Evolutionary conservation across 2,797 vertebrate genomes (phyloP), one percentile per base, ranked within the genome.

Genomic region (Poeciliopsis gracilis): DNA sequence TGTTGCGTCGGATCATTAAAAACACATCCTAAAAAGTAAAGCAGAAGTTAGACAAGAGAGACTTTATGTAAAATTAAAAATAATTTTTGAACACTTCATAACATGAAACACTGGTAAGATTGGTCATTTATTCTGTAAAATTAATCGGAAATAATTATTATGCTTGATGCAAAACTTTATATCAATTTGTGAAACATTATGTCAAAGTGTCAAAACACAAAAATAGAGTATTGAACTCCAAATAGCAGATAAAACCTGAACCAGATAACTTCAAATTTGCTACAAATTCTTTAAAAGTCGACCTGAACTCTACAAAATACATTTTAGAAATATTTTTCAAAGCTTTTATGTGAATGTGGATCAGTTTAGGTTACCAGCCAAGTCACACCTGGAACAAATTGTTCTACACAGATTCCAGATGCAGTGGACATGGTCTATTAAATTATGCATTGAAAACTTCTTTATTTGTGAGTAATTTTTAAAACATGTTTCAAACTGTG

Each of bases 1-100:
- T 96, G 88, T 95, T 92, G 91, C 95, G 96, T 85, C 92, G 88
- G 82, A 94, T 94, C 96, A 96, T 96, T 83, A 96, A 84, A 89
- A 95, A 96, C 87, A 96, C 95, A 77, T 96, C 95, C 95, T 97
- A 77, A 30, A 23, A 51, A 72, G 55, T 12, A 72, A 72, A 75
- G 16, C 8, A 47, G 43, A 30, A 67, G 53, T 51, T 15, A 72
- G 10, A 77, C n/a, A 63, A 6, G 3, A 18, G 20, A n/a, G 38
- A 38, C 12, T 36, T 33, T 3, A 36, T 20, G 8, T 11, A 33
- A 72, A 33, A 10, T 6, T 16, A 16, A 2, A 33, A 41, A 12
- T 4, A 5, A 20, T 30, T 49, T 49, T 11, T 51, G 16, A 51
- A 51, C 47, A 51, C 30, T 18, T 61, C 2, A 30, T 2, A 33